phyloP scores from a whole-genome alignment of 2,888 invertebrate genomes.

The Autographa gamma region DNA sequence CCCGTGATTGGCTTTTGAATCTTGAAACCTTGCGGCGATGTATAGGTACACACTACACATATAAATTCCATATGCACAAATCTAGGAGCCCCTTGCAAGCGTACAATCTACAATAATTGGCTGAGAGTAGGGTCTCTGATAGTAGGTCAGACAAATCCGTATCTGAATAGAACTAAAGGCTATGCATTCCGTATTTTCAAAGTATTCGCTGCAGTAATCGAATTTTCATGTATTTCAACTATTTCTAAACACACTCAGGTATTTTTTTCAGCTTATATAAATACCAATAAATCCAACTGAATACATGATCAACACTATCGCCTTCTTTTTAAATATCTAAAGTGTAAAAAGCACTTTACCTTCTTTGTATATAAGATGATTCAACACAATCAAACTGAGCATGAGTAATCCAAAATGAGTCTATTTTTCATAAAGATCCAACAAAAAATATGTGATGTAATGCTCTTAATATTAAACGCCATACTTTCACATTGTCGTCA shows the following conservation, averaged over 20 bases:
- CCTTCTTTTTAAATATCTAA: slow-evolving; percentile 11
- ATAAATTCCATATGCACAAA: too few species aligned
- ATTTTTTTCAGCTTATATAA: background rate
- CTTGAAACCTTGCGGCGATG: too few species aligned
- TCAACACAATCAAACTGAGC: slow-evolving; percentile 49
- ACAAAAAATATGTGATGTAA: slow-evolving; percentile 65
- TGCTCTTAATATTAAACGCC: slow-evolving; percentile 66
- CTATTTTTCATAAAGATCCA: slow-evolving; percentile 60
- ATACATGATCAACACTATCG: slow-evolving; percentile 11
- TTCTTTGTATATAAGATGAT: slow-evolving; percentile 33
- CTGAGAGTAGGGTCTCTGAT: too few species aligned
- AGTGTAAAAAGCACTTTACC: slow-evolving; percentile 1
- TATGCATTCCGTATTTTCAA: background rate
- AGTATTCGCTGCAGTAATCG: background rate
- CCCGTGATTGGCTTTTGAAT: too few species aligned
- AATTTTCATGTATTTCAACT: background rate
- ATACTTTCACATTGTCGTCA: slow-evolving; percentile 68
- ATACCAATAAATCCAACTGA: background rate
- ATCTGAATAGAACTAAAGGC: background rate
- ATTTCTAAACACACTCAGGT: background rate
- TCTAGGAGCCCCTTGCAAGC: background rate
- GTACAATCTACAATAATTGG: background rate
- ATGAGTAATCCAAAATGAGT: slow-evolving; percentile 52
- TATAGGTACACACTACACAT: too few species aligned
- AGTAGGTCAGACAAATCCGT: background rate